Evolutionary conservation across 2,888 invertebrate species (phyloP).

Genomic region (Spisula solida): DNA sequence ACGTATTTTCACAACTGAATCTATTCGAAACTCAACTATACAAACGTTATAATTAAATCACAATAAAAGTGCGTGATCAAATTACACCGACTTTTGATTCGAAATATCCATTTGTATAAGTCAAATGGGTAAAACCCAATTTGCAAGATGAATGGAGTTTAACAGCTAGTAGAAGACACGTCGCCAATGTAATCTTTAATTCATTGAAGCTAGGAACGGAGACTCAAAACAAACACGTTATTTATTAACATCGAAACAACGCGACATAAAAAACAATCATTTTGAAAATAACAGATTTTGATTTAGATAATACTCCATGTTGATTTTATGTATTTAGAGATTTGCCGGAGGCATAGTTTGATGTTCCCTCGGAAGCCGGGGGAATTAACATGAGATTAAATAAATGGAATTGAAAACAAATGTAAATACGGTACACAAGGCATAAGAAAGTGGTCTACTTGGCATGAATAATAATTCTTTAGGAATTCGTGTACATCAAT

Average conservation of each 20-base stretch:
- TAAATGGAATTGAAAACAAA: background rate
- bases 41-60: slow-evolving; percentile 14
- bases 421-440: background rate
- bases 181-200: background rate
- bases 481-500: background rate
- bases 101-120: background rate
- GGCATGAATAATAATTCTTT: background rate
- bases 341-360: background rate
- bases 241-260: background rate
- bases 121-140: background rate
- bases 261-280: background rate
- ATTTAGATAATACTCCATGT: background rate
- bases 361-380: background rate
- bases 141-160: background rate
- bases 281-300: background rate
- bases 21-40: background rate
- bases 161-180: background rate
- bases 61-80: background rate
- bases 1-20: background rate
- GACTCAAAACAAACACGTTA: slow-evolving; percentile 4
- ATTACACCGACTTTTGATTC: background rate
- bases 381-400: background rate
- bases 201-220: background rate
- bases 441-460: background rate
- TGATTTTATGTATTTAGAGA: background rate